Conservation (phyloP, 2,888 invertebrate species). For the Acanthococcus lagerstroemiae region DNA sequence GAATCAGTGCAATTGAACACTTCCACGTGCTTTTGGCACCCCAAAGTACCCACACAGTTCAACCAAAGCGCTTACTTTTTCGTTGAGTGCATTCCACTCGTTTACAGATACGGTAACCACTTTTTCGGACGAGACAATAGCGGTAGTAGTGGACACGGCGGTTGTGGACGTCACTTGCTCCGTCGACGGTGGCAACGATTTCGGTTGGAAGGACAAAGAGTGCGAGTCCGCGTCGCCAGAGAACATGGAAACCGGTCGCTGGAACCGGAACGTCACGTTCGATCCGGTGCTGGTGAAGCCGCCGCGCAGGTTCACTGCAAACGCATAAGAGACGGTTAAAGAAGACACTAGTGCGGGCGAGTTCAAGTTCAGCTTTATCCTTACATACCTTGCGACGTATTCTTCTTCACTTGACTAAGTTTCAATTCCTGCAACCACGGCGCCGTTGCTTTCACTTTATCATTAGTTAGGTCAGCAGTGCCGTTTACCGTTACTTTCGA, state of each 20-base stretch:
- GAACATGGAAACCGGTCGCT: slow-evolving; percentile 29
- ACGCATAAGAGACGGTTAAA: background rate
- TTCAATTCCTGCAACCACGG: slow-evolving; percentile 77
- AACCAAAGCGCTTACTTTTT: slow-evolving; percentile 25
- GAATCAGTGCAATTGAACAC: too few relatives aligned
- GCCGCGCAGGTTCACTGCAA: slow-evolving; percentile 6
- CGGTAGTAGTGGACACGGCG: slow-evolving; percentile 22
- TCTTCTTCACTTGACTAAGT: slow-evolving; percentile 61
- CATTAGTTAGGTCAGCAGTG: background rate
- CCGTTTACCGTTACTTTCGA: slow-evolving; percentile 13
- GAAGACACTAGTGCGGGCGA: background rate
- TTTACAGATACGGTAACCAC: slow-evolving; percentile 4
- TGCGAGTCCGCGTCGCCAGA: background rate
- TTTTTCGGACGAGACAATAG: slow-evolving; percentile 5
- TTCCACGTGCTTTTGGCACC: too few relatives aligned
- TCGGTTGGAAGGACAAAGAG: background rate
- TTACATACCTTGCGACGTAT: slow-evolving; percentile 40
- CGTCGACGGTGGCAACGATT: slow-evolving; percentile 23
- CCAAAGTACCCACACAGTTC: too few relatives aligned
- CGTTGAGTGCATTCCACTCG: slow-evolving; percentile 27
- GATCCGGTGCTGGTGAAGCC: slow-evolving; percentile 23
- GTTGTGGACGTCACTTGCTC: slow-evolving; percentile 11
- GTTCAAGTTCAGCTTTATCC: background rate
- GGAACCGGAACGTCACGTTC: slow-evolving; percentile 24
- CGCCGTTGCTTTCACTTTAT: slow-evolving; percentile 41